Evolutionary conservation across 2,797 vertebrate species (phyloP).

Genomic region (Eupleurogrammus muticus): DNA sequence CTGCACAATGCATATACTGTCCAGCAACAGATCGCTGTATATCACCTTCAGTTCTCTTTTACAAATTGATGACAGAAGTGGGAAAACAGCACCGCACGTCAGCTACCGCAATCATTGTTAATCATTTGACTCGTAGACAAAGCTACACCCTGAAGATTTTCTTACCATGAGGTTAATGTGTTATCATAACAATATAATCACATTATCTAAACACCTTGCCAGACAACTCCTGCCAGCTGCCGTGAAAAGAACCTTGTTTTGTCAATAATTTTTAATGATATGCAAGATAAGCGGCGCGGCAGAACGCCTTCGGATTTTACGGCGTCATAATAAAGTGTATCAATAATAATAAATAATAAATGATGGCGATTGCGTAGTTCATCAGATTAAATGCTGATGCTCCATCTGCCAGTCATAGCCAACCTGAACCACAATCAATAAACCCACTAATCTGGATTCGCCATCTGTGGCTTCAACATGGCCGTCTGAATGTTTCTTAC

Average conservation of each 20-base stretch:
- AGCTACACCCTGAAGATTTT: slow-evolving; percentile 10
- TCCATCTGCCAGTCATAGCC: slow-evolving; percentile 47
- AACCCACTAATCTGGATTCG: slow-evolving; percentile 47
- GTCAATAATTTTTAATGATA: neutral
- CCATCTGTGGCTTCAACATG: slow-evolving; percentile 51
- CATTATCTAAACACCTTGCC: slow-evolving; percentile 23
- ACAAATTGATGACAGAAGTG: neutral
- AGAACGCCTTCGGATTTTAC: slow-evolving; percentile 1
- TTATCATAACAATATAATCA: slow-evolving; percentile 27
- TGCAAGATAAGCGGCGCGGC: neutral
- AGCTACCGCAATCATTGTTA: slow-evolving; percentile 12
- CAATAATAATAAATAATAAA: slow-evolving; percentile 46
- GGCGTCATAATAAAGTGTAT: slow-evolving; percentile 15
- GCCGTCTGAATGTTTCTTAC: slow-evolving; percentile 23
- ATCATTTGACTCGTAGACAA: neutral
- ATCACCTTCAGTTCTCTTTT: slow-evolving; percentile 2
- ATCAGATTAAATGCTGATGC: slow-evolving; percentile 42
- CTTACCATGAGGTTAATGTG: slow-evolving; percentile 18
- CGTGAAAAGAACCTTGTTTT: neutral
- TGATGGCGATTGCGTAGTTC: slow-evolving; percentile 15
- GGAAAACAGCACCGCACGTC: neutral
- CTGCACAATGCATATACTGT: neutral
- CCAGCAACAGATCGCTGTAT: neutral
- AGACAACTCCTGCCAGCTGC: neutral
- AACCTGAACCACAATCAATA: slow-evolving; percentile 53